Conservation (phyloP, 1,140 invertebrate genomes). For the Trinorchestia longiramus region DNA sequence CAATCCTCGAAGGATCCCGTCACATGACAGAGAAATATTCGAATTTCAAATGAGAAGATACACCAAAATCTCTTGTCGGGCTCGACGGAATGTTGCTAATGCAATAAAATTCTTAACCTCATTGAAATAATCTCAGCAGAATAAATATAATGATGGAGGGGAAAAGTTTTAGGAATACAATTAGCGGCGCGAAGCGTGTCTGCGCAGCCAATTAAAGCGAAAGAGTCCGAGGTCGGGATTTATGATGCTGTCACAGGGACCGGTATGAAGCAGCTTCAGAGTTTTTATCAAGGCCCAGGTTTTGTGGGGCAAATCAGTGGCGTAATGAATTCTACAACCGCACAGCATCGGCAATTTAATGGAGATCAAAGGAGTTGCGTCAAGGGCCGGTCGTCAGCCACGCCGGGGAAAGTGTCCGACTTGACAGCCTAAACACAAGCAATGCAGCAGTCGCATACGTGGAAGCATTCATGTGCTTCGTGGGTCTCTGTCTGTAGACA, state of each 20-base stretch:
- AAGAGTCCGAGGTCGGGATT: background rate
- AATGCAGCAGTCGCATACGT: background rate
- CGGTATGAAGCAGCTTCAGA: background rate
- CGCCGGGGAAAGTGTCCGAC: background rate
- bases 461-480: background rate
- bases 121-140: background rate
- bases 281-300: slow-evolving; percentile 27
- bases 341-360: slow-evolving; percentile 23
- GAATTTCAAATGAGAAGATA: background rate
- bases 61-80: background rate
- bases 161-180: slow-evolving; percentile 33
- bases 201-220: slow-evolving; percentile 31
- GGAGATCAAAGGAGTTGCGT: slow-evolving; percentile 18
- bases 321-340: slow-evolving; percentile 48
- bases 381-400: background rate
- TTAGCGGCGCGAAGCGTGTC: slow-evolving; percentile 36
- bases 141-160: slow-evolving; percentile 1
- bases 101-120: background rate
- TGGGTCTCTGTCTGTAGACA: too few species aligned
- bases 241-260: slow-evolving; percentile 24
- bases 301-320: slow-evolving; percentile 27
- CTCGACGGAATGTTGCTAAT: background rate
- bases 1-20: background rate
- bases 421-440: background rate
- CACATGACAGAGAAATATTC: background rate